Evolutionary conservation across 2,797 vertebrate genomes (phyloP), one percentile per base, ranked within the genome.

Genomic region (Buphagus erythrorhynchus): DNA sequence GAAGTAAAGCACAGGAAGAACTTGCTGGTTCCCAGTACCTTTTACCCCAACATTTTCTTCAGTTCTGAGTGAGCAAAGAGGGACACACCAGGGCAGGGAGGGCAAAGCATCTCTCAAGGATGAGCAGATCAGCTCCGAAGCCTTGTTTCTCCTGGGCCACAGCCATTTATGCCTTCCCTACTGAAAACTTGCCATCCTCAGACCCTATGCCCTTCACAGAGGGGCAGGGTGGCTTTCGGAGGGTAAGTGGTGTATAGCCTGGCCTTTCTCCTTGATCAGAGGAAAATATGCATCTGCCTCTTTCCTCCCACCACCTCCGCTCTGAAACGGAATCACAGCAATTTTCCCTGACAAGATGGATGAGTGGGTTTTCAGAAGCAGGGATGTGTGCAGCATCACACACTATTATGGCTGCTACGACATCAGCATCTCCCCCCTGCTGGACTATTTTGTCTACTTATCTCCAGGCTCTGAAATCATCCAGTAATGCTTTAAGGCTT

Each of bases 401-500:
- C 68, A 42, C 73, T 94, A 66, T 92, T 95, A 93, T 92, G 93
- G 93, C 87, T 95, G 78, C 76, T 84, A 42, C 91, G 91, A 52
- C 89, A 91, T 90, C 93, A 90, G 82, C 81, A 90, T 91, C 78
- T 82, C 65, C 66, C 78, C 42, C 26, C 18, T 0, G 3, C 6
- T 77, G 62, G 85, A 89, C 91, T 93, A 90, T 94, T 96, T 96
- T 88, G 91, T 92, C 89, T 94, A 49, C 55, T 85, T 96, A 87
- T 83, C 26, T 90, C 43, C 66, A 51, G 40, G 85, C 77, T 75
- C 65, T 91, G 86, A 88, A 93, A 91, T 94, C 33, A 95, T 48
- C 46, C 40, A 11, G 25, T 62, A 87, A 88, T 81, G 79, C 76
- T 93, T 91, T 86, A 83, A 72, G 81, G 36, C 43, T 82, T 87